Conservation (phyloP, 1,140 invertebrate genomes). For the Sycophila sp. region DNA sequence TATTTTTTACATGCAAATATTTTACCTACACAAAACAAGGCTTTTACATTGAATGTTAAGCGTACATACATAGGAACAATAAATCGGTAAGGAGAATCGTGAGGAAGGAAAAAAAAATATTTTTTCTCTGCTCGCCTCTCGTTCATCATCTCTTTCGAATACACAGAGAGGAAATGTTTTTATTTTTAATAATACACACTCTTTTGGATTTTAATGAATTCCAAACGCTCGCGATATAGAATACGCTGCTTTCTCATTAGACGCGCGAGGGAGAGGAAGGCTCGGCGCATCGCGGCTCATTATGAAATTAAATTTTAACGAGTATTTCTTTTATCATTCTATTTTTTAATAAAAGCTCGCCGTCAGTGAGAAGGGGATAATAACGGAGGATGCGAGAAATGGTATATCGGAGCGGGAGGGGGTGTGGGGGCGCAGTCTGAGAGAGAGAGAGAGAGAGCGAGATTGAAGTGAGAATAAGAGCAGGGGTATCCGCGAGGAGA, state of each 20-base stretch:
- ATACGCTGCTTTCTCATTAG: background rate
- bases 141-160: too few relatives aligned
- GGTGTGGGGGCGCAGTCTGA: constrained; percentile 43
- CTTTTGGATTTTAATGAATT: too few relatives aligned
- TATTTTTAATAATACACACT: too few relatives aligned
- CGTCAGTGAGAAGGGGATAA: constrained; percentile 24
- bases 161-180: too few relatives aligned
- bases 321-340: background rate
- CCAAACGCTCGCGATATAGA: too few relatives aligned
- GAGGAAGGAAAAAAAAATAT: too few relatives aligned
- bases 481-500: background rate
- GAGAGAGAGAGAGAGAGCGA: constrained; percentile 46
- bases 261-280: background rate
- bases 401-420: constrained; percentile 39
- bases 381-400: constrained; percentile 21
- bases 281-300: background rate
- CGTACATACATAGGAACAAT: too few relatives aligned
- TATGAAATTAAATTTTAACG: constrained; percentile 22
- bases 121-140: too few relatives aligned
- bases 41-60: too few relatives aligned
- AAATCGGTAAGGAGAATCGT: too few relatives aligned
- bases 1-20: too few relatives aligned
- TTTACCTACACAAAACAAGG: too few relatives aligned
- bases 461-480: constrained; percentile 42
- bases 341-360: constrained; percentile 16